These are phyloP conservation scores for Drosophila algonquin DNA, from an alignment of 2,888 invertebrate species.

Conservation along the genomic window DNA sequence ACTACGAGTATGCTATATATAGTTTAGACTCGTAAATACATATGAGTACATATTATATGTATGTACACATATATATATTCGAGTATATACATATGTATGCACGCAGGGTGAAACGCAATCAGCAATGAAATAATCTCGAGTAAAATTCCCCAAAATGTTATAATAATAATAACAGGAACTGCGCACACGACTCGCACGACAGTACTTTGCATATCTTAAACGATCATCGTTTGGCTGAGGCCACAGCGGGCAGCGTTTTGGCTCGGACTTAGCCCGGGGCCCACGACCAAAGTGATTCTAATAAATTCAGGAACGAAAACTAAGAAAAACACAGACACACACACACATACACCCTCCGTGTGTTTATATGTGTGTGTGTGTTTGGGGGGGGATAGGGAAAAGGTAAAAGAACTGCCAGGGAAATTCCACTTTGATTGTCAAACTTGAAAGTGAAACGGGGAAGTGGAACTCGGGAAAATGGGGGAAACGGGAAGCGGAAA, in stretches of 20 bases:
- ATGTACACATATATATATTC: too few species aligned
- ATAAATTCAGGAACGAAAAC: slow-evolving; percentile 31
- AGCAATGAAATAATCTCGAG: slow-evolving; percentile 9
- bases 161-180: slow-evolving; percentile 16
- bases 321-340: slow-evolving; percentile 4
- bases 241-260: too few species aligned
- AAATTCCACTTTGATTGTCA: slow-evolving; percentile 25
- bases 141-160: slow-evolving; percentile 7
- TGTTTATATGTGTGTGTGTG: neutral
- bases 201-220: slow-evolving; percentile 61
- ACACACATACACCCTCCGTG: neutral
- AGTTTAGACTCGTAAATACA: neutral
- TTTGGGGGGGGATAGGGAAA: neutral
- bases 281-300: slow-evolving; percentile 9
- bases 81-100: neutral
- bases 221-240: slow-evolving; percentile 48
- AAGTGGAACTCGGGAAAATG: too few species aligned
- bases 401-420: neutral
- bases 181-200: slow-evolving; percentile 17
- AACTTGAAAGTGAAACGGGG: slow-evolving; percentile 7
- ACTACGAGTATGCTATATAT: neutral
- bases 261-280: neutral
- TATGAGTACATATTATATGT: neutral
- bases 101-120: neutral
- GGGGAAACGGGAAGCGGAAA: neutral